Percentiles rank a stretch among this genome's conserved stretches.
Evolutionary conservation across 2,888 invertebrate species (phyloP).

Genomic region (Sympetrum striolatum): DNA sequence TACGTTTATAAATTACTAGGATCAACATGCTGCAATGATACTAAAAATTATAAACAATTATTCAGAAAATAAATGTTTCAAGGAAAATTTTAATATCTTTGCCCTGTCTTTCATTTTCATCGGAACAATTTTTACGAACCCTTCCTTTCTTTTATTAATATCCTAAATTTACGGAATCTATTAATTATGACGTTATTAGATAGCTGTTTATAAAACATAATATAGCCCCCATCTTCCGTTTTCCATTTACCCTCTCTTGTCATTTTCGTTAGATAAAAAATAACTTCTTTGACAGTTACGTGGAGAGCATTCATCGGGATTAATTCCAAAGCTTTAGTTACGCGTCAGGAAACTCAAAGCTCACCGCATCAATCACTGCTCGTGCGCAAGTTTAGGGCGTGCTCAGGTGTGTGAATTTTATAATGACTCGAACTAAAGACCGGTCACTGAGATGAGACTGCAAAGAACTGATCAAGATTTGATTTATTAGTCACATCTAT

Average conservation of each 20-base stretch:
- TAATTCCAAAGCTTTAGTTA: not conserved
- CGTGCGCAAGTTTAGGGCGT: not conserved
- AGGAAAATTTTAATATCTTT: too few relatives aligned
- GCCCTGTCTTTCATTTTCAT: too few relatives aligned
- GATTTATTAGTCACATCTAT: not conserved
- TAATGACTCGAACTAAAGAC: not conserved
- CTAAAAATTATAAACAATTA: too few relatives aligned
- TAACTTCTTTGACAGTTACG: not conserved
- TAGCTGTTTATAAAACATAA: too few relatives aligned
- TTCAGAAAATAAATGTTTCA: too few relatives aligned
- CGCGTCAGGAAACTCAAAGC: not conserved
- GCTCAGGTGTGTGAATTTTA: not conserved
- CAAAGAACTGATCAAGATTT: not conserved
- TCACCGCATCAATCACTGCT: not conserved
- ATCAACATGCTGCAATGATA: too few relatives aligned
- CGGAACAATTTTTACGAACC: too few relatives aligned
- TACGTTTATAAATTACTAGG: too few relatives aligned
- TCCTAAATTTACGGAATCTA: too few relatives aligned
- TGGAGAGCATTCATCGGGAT: not conserved
- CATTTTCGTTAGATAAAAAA: not conserved
- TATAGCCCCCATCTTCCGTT: too few relatives aligned
- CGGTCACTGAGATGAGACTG: not conserved
- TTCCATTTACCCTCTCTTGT: not conserved
- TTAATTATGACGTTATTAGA: too few relatives aligned
- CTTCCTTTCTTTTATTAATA: too few relatives aligned